Conservation (phyloP, 2,888 invertebrate species). For the Ypsolopha scabrella region DNA sequence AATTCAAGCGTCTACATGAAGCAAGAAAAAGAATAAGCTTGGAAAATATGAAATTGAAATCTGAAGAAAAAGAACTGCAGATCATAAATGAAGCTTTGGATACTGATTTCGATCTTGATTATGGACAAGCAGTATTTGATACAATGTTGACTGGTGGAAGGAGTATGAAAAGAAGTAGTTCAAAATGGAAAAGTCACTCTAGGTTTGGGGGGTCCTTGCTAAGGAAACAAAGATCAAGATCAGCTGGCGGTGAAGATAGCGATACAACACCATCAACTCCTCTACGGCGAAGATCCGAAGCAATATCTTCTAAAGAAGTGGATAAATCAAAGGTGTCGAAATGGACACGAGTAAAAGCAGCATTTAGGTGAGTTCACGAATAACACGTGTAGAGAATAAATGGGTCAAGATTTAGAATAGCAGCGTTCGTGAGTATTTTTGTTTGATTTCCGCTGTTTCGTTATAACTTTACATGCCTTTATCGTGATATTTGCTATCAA, state of each 20-base stretch:
- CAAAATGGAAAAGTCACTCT: constrained; percentile 59
- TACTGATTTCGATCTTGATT: constrained; percentile 72
- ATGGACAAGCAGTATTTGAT: constrained; percentile 73
- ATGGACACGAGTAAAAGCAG: constrained; percentile 91
- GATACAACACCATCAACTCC: constrained; percentile 47
- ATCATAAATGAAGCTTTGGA: constrained; percentile 61
- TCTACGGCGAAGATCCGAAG: constrained; percentile 48
- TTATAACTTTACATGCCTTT: too few species aligned
- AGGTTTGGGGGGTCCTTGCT: constrained; percentile 62
- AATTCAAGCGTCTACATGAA: constrained; percentile 74
- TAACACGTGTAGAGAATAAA: neutral
- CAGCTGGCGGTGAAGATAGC: constrained; percentile 75
- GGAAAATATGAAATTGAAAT: constrained; percentile 47
- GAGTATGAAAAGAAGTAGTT: constrained; percentile 59
- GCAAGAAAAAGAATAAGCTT: constrained; percentile 64
- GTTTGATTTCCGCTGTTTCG: too few species aligned
- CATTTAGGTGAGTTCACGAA: constrained; percentile 78
- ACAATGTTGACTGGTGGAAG: constrained; percentile 72
- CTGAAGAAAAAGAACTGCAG: constrained; percentile 45
- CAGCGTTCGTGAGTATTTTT: too few species aligned
- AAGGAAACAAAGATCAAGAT: constrained; percentile 75
- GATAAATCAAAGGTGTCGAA: constrained; percentile 79
- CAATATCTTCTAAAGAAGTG: constrained; percentile 49
- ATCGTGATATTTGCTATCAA: too few species aligned
- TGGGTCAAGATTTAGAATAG: neutral